Base-by-base conservation (phyloP, 2,888 invertebrate genomes). In the Aproaerema taeniolella region DNA sequence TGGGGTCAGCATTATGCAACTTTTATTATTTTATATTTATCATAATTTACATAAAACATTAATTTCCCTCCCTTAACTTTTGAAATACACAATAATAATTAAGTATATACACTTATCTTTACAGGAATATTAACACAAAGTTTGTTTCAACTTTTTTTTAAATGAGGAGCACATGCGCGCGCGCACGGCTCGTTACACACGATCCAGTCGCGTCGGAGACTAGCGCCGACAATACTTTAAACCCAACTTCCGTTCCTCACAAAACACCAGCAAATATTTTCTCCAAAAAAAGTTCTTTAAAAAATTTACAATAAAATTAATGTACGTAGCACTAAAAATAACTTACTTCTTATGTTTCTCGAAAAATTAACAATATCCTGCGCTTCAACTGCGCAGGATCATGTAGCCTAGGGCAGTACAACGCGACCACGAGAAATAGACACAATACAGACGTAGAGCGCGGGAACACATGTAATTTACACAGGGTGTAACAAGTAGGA, bases 41-140 rank as follows among this genome's bases (percentile, higher is more conserved):
- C 58, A 68, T 67, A 76, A 72, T 74, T 76, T 78, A 78, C 68
- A 70, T 59, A 65, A 61, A 72, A 68, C 57, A 71, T 65, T 71
- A 71, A 58, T 66, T 65, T 71, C 62, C 73, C 57, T 64, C 61
- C 71, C 67, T 59, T 62, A 55, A 61, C 55, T 52, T 52, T 55
- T 57, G 55, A 60, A 66, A 65, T 60, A 63, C 52, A 35, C 8
- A 59, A 53, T 58, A 52, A 53, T 52, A 30, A 43, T 42, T 56
- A 63, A 47, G 13, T 45, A 41, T 74, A 74, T 74, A 78, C 74
- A 77, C 66, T 70, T 75, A 76, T 65, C 52, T 66, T 65, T 73
- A 79, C 71, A 75, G 65, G 56, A 69, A 76, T 70, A 73, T 73
- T 67, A 67, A 68, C 58, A 63, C 64, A 66, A 58, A 59, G 47